Conservation (phyloP, 2,113 vertebrate species). For the Synchiropus splendidus region DNA sequence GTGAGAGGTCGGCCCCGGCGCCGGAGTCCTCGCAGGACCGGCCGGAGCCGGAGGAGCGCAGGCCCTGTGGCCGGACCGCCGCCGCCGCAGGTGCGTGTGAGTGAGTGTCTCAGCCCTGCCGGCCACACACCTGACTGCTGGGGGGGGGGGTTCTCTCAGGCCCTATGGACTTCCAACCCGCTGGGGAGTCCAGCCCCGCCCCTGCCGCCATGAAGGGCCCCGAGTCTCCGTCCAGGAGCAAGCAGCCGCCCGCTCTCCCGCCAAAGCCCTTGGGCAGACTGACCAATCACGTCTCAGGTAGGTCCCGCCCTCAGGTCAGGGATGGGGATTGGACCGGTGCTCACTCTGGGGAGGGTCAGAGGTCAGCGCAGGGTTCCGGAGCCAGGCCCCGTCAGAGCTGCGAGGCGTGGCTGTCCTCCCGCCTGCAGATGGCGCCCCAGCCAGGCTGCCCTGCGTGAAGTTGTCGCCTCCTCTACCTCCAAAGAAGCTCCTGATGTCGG, state of each 20-base stretch:
- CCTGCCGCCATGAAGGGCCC: not conserved
- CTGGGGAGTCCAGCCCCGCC: not conserved
- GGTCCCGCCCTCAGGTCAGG: too few relatives aligned
- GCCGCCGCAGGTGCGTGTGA: not conserved
- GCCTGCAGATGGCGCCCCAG: constrained; percentile 74
- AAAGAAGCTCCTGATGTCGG: constrained; percentile 97
- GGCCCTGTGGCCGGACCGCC: not conserved
- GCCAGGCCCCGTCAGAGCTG: too few relatives aligned
- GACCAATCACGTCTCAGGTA: constrained; percentile 84
- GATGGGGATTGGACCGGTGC: too few relatives aligned
- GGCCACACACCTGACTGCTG: not conserved
- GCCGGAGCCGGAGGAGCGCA: too few relatives aligned
- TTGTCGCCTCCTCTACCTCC: constrained; percentile 96
- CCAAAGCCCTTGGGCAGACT: constrained; percentile 93
- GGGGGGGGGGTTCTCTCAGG: not conserved
- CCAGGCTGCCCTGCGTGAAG: constrained; percentile 90
- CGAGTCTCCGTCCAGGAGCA: constrained; percentile 49
- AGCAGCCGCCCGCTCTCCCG: constrained; percentile 91
- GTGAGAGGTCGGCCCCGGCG: constrained; percentile 43
- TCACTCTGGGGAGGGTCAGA: too few relatives aligned
- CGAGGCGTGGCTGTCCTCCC: rapidly evolving
- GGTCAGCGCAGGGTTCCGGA: too few relatives aligned
- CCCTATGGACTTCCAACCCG: not conserved
- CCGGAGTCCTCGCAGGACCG: too few relatives aligned
- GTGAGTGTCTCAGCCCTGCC: too few relatives aligned